Percentiles rank a stretch among this genome's conserved stretches.
Evolutionary conservation across 2,888 invertebrate species (phyloP).

Genomic region (Brachypterus glaber): DNA sequence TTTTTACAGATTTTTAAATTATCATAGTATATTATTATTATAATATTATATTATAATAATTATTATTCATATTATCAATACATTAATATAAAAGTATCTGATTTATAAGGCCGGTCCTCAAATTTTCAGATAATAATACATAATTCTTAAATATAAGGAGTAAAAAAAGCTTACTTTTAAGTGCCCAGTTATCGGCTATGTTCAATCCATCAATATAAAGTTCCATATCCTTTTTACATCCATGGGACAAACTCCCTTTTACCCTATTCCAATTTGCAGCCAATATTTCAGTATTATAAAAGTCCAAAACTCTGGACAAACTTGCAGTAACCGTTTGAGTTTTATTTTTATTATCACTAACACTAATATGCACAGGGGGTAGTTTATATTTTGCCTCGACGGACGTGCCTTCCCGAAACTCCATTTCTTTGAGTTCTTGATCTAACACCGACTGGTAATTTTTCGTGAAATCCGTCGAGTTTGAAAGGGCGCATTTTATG

Average conservation of each 20-base stretch:
- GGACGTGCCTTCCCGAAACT: conserved; percentile 26
- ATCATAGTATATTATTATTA: too few relatives aligned
- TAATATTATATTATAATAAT: too few relatives aligned
- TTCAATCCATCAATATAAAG: conserved; percentile 50
- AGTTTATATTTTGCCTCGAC: conserved; percentile 27
- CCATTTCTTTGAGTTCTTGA: conserved; percentile 23
- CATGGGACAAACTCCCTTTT: conserved; percentile 42
- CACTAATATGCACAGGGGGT: conserved; percentile 28
- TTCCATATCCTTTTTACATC: conserved; percentile 50
- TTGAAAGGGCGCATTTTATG: conserved; percentile 8
- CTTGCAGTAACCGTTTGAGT: conserved; percentile 23
- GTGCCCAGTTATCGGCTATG: conserved; percentile 55
- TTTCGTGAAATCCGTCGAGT: conserved; percentile 11
- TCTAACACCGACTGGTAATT: conserved; percentile 3
- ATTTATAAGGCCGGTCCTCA: too few relatives aligned
- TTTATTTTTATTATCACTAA: conserved; percentile 14
- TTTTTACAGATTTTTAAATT: too few relatives aligned
- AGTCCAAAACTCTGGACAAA: conserved; percentile 47
- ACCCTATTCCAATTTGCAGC: conserved; percentile 47
- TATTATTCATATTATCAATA: too few relatives aligned
- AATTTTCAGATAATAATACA: conserved; percentile 16
- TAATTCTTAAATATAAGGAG: conserved; percentile 2
- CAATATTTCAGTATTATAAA: conserved; percentile 49
- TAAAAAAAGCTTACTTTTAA: conserved; percentile 54
- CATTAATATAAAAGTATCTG: too few relatives aligned